Conservation (phyloP, 2,797 vertebrate genomes). For the Gallirallus australis region DNA sequence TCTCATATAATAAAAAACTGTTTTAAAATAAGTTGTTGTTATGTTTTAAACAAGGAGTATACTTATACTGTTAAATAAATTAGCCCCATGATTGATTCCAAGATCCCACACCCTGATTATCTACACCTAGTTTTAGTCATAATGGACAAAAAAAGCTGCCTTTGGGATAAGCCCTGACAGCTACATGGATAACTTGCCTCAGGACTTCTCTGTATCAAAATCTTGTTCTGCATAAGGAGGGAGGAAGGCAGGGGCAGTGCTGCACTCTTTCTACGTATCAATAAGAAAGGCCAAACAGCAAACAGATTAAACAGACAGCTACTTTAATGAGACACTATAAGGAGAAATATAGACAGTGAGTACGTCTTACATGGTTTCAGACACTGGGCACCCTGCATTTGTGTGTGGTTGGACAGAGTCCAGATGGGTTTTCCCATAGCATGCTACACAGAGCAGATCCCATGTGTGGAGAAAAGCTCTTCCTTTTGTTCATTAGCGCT, state of each 20-base stretch:
- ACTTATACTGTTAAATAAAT: not conserved
- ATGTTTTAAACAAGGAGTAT: not conserved
- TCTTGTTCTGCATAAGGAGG: not conserved
- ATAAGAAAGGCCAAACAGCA: not conserved
- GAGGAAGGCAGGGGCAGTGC: not conserved
- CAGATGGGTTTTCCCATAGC: not conserved
- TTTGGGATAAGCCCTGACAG: not conserved
- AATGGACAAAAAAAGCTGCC: not conserved
- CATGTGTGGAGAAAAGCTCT: not conserved
- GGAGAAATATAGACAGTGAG: not conserved
- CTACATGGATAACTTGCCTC: not conserved
- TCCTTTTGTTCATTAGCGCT: not conserved
- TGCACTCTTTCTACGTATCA: not conserved
- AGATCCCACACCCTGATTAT: not conserved
- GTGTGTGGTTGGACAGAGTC: rapidly evolving
- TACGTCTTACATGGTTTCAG: not conserved
- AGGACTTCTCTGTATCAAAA: not conserved
- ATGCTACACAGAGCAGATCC: not conserved
- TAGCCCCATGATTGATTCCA: not conserved
- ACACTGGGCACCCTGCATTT: rapidly evolving
- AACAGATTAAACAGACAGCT: not conserved
- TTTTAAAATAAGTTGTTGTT: not conserved
- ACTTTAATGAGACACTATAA: not conserved
- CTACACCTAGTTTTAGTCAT: not conserved
- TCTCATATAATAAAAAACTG: not conserved